These are phyloP conservation scores for Panagrolaimus sp. DNA, from an alignment of 1,140 invertebrate species.

Conservation along the genomic window DNA sequence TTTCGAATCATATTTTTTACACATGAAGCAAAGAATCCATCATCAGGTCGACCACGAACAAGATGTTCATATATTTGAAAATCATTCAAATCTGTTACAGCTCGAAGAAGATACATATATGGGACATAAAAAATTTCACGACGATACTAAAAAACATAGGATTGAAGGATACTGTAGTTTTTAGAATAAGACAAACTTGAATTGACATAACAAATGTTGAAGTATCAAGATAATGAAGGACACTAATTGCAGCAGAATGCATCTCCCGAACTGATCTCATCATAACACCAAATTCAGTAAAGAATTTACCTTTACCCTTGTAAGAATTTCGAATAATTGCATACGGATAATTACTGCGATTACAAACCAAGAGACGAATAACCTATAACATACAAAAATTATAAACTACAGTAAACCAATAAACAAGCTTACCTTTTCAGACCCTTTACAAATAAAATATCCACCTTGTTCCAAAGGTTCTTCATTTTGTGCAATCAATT, in stretches of 20 bases:
- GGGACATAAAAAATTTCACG: constrained; percentile 59
- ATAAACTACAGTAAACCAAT: not conserved
- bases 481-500: constrained; percentile 49
- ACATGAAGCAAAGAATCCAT: constrained; percentile 49
- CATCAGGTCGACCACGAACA: constrained; percentile 37
- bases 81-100: constrained; percentile 48
- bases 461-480: constrained; percentile 53
- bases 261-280: constrained; percentile 54
- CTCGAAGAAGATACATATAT: constrained; percentile 55
- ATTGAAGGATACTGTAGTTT: constrained; percentile 1
- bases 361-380: constrained; percentile 51
- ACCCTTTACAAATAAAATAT: constrained; percentile 57
- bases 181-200: constrained; percentile 32
- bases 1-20: constrained; percentile 52
- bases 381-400: constrained; percentile 25
- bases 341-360: constrained; percentile 56
- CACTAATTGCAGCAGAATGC: constrained; percentile 52
- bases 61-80: constrained; percentile 38
- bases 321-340: constrained; percentile 47
- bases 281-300: constrained; percentile 57
- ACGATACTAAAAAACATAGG: constrained; percentile 42
- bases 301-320: constrained; percentile 53
- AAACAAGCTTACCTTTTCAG: constrained; percentile 48
- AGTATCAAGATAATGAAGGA: constrained; percentile 55
- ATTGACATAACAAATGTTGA: constrained; percentile 50